These are phyloP conservation scores for Rhabdomys pumilio DNA, from an alignment of 2,797 vertebrate species.

Conservation along the genomic window DNA sequence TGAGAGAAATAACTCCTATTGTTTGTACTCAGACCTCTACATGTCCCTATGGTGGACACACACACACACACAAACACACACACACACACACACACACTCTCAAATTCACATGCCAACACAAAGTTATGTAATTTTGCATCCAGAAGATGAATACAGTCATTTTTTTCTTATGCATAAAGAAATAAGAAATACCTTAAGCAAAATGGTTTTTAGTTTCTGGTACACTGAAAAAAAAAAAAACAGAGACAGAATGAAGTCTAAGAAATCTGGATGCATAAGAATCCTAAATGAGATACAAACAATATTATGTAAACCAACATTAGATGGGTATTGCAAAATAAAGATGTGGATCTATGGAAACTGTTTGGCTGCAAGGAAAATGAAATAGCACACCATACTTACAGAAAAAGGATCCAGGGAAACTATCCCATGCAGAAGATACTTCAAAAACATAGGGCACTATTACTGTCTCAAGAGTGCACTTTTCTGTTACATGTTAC, in stretches of 20 bases:
- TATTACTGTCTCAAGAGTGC: background rate
- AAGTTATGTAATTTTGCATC: background rate
- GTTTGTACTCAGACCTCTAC: background rate
- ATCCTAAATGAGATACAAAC: background rate
- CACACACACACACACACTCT: background rate
- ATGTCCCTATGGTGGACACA: background rate
- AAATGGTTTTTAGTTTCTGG: background rate
- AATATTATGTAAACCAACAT: background rate
- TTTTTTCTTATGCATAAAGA: background rate
- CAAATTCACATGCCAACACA: background rate
- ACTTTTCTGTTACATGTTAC: background rate
- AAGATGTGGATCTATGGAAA: background rate
- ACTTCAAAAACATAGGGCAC: background rate
- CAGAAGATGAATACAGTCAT: background rate
- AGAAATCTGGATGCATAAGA: background rate
- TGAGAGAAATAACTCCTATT: too few species aligned
- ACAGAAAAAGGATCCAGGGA: background rate
- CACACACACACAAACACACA: too few species aligned
- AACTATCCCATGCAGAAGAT: accelerated
- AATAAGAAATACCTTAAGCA: background rate
- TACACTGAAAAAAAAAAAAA: background rate
- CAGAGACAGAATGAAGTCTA: background rate
- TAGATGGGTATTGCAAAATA: background rate
- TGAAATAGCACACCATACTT: accelerated
- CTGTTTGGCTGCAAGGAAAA: background rate